Evolutionary conservation across 37 sponge, comb jelly and placozoan genomes (phyloP), one percentile per base, ranked within the genome.

Genomic region (Chondrosia reniformis): DNA sequence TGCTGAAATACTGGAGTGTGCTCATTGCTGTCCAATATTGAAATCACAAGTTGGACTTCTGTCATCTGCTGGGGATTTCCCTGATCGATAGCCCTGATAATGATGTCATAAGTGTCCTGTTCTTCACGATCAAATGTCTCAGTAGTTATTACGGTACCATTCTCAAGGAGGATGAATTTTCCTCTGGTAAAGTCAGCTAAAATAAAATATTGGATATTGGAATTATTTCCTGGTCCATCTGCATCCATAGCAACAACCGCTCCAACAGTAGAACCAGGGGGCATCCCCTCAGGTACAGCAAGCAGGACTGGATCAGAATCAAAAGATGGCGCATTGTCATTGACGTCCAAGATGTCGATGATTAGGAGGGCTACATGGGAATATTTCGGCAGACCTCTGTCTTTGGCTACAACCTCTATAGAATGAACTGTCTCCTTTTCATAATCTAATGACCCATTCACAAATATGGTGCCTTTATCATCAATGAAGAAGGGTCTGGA

Each of bases 291-390:
- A 9, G 61, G 27, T 24, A 90, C 78, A 6, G 76, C 36, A 17
- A 85, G 80, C 37, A 64, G 63, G 19, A 86, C 61, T 2, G 86
- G 79, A 6, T 44, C 36, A 0, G 71, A 74, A 0, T 45, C 17
- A 38, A 88, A 92, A 0, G 74, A 33, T 13, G 93, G 93, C 55
- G 83, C 45, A 21, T 80, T 71, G 56, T 92, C 89, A 46, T 92
- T 92, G 32, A 92, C 79, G 37, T 88, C 84, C 25, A 4, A 32
- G 37, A 92, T 65, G 44, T 33, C 7, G 13, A 92, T 59, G 46
- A 63, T 79, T n/a, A 88, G 33, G 21, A 46, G 61, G 31, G 83
- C 83, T 1, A 0, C 45, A 0, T 69, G 61, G 15, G 83, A 79
- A 4, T 38, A 67, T 21, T 79, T 44, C 27, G 89, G 86, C 31